These are phyloP conservation scores for Pedicia rivosa DNA, from an alignment of 2,888 invertebrate species.

Conservation along the genomic window DNA sequence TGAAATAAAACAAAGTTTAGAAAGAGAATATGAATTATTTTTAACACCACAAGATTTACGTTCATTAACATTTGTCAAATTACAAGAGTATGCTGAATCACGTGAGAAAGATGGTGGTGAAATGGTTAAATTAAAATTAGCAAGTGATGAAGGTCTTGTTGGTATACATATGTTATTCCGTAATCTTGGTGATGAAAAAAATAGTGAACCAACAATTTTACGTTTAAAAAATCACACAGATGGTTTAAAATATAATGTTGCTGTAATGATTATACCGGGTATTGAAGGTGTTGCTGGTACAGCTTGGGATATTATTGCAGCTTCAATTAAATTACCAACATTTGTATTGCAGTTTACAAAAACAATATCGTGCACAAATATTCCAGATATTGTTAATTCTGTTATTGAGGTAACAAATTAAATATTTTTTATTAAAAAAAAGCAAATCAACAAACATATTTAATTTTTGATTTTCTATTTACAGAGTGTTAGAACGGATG, in stretches of 20 bases:
- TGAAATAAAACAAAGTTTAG: conserved; percentile 85
- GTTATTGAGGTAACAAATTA: conserved; percentile 19
- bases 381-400: conserved; percentile 19
- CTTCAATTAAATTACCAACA: conserved; percentile 17
- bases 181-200: conserved; percentile 43
- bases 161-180: conserved; percentile 42
- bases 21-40: conserved; percentile 75
- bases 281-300: conserved; percentile 44
- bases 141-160: conserved; percentile 19
- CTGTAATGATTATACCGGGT: conserved; percentile 43
- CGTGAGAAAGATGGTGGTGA: conserved; percentile 19
- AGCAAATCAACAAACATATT: conserved; percentile 3
- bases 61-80: conserved; percentile 48
- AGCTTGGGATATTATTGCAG: conserved; percentile 25
- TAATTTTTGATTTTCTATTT: conserved; percentile 12
- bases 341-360: conserved; percentile 22
- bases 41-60: conserved; percentile 76
- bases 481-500: conserved; percentile 31
- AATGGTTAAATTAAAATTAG: conserved; percentile 22
- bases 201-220: conserved; percentile 35
- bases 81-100: conserved; percentile 24
- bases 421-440: not conserved
- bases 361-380: conserved; percentile 17
- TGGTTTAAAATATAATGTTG: conserved; percentile 15
- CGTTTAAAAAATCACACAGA: conserved; percentile 32